Percentiles rank a stretch among this genome's conserved stretches.
Evolutionary conservation across 1,140 invertebrate genomes (phyloP).

Genomic region (Cydia amplana): DNA sequence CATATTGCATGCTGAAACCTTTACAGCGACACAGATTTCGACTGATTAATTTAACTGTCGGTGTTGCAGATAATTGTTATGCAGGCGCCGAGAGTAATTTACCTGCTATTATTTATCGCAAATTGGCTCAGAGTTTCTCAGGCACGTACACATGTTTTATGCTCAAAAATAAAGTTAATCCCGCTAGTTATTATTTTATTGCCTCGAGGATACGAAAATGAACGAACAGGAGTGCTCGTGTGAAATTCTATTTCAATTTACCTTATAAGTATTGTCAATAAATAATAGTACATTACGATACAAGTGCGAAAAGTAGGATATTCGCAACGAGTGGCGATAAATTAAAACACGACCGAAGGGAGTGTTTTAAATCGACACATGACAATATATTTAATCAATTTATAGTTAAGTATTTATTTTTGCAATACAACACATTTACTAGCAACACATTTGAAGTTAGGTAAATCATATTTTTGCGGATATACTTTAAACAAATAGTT

Average conservation of each 20-base stretch:
- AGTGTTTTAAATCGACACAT: too few relatives aligned
- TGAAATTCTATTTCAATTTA: too few relatives aligned
- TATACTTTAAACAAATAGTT: too few relatives aligned
- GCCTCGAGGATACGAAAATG: background rate
- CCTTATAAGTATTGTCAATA: too few relatives aligned
- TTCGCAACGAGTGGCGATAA: too few relatives aligned
- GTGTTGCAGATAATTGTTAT: background rate
- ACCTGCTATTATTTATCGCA: background rate
- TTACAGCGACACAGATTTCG: background rate
- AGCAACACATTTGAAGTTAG: too few relatives aligned
- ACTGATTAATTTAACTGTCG: background rate
- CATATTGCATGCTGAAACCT: slow-evolving; percentile 5
- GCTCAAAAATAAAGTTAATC: background rate
- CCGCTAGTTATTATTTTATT: background rate
- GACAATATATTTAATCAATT: background rate
- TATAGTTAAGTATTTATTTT: background rate
- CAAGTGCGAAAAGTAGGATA: too few relatives aligned
- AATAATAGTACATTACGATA: too few relatives aligned
- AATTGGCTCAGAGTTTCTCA: slow-evolving; percentile 4
- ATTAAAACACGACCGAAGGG: too few relatives aligned
- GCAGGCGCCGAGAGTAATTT: background rate
- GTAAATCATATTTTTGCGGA: too few relatives aligned
- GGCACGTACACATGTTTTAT: background rate
- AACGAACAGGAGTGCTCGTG: too few relatives aligned
- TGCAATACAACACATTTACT: too few relatives aligned